Evolutionary conservation across 1,140 invertebrate species (phyloP).

Genomic region (Drosophila grimshawi): DNA sequence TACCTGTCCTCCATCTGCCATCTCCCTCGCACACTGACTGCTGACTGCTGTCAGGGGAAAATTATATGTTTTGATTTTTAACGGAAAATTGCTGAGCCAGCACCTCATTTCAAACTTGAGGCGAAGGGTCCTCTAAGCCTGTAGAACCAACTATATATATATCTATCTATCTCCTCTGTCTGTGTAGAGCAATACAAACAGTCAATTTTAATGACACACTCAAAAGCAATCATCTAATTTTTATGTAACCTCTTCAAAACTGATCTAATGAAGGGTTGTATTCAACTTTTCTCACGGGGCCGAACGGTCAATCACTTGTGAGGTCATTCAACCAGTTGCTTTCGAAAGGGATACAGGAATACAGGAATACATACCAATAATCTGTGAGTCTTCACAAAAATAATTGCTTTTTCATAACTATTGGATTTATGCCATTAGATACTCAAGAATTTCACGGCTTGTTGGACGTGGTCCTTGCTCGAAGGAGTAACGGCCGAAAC

Average conservation of each 20-base stretch:
- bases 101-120: background rate
- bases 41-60: conserved; percentile 39
- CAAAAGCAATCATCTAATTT: conserved; percentile 76
- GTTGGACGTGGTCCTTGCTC: conserved; percentile 54
- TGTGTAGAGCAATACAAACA: conserved; percentile 55
- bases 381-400: background rate
- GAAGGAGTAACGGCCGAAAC: conserved; percentile 1
- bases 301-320: conserved; percentile 41
- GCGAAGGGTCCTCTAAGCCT: conserved; percentile 6
- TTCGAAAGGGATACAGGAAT: background rate
- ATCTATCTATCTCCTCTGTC: background rate
- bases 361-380: conserved; percentile 32
- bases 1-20: conserved; percentile 24
- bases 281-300: conserved; percentile 61
- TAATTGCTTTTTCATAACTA: conserved; percentile 74
- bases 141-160: background rate
- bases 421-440: conserved; percentile 65
- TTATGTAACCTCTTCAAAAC: conserved; percentile 65
- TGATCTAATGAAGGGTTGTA: conserved; percentile 61
- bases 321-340: conserved; percentile 70
- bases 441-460: conserved; percentile 71
- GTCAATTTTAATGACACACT: conserved; percentile 75
- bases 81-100: conserved; percentile 71
- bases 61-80: conserved; percentile 82
- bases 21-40: background rate